A percentile compares a stretch with the other conserved stretches of the same genome.
Conservation (phyloP, 1,140 invertebrate species). For the Drosophila lacteicornis region DNA sequence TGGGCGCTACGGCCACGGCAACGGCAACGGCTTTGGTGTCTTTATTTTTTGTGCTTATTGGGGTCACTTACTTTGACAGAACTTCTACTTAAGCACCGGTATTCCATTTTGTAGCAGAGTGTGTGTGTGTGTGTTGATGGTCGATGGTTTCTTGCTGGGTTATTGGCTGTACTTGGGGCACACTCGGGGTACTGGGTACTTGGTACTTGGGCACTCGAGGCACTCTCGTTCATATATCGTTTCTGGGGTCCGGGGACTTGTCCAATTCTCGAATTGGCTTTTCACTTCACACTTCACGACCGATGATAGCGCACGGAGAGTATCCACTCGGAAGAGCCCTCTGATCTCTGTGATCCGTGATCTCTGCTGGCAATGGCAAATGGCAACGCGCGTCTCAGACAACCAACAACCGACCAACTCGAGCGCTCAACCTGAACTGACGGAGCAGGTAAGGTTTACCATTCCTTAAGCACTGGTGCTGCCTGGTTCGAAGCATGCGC, state of each 20-base stretch:
- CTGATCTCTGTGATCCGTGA: conserved; percentile 19
- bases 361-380: conserved; percentile 15
- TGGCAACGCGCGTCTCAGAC: conserved; percentile 32
- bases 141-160: conserved; percentile 40
- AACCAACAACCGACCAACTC: conserved; percentile 73
- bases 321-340: conserved; percentile 14
- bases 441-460: conserved; percentile 77
- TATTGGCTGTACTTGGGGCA: conserved; percentile 65
- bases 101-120: conserved; percentile 81
- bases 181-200: conserved; percentile 4
- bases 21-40: conserved; percentile 36
- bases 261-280: conserved; percentile 36
- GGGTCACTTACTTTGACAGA: conserved; percentile 85
- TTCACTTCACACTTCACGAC: conserved; percentile 46
- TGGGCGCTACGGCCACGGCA: conserved; percentile 35
- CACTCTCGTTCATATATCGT: conserved; percentile 47
- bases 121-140: conserved; percentile 31
- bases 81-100: conserved; percentile 84
- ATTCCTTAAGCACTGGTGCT: conserved; percentile 81
- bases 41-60: conserved; percentile 75
- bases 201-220: conserved; percentile 36
- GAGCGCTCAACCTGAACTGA: conserved; percentile 84
- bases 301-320: conserved; percentile 7
- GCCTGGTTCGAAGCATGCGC: conserved; percentile 32
- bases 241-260: conserved; percentile 24